A percentile compares a stretch with the other conserved stretches of the same genome.
phyloP scores from a whole-genome alignment of 2,797 vertebrate species.

The Enteromius anoplus region DNA sequence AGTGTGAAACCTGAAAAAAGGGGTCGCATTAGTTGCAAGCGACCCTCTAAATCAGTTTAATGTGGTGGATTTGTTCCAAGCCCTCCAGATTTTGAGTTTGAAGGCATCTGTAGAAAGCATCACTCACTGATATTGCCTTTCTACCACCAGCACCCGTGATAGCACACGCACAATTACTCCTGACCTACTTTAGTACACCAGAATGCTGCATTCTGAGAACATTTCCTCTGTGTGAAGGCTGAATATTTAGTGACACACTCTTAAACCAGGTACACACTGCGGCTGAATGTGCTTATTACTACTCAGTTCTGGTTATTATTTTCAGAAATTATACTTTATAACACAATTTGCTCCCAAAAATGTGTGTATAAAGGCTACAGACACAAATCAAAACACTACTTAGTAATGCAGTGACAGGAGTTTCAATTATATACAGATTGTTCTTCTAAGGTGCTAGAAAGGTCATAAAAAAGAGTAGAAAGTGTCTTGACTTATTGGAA shows the following conservation, averaged over 20 bases:
- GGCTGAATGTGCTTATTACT: neutral
- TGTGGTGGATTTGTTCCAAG: constrained; percentile 60
- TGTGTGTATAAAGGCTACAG: neutral
- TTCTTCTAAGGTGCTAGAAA: neutral
- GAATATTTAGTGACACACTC: constrained; percentile 12
- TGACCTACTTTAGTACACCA: constrained; percentile 41
- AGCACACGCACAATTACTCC: constrained; percentile 32
- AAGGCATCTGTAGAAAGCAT: constrained; percentile 48
- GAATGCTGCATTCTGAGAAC: constrained; percentile 21
- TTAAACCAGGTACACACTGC: neutral
- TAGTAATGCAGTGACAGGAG: neutral
- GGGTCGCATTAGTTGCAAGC: constrained; percentile 43
- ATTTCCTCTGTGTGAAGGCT: neutral
- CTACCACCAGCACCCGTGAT: constrained; percentile 10
- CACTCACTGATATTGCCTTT: constrained; percentile 36
- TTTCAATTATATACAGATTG: neutral
- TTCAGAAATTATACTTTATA: neutral
- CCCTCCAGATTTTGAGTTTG: constrained; percentile 38
- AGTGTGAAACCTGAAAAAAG: neutral
- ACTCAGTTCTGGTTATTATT: neutral
- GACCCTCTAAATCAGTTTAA: constrained; percentile 60
- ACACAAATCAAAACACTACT: neutral
- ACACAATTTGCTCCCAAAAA: neutral
- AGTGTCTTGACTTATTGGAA: neutral
- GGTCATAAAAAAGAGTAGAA: neutral